phyloP scores from a whole-genome alignment of 2,888 invertebrate genomes.

The Dysmachus trigonus region DNA sequence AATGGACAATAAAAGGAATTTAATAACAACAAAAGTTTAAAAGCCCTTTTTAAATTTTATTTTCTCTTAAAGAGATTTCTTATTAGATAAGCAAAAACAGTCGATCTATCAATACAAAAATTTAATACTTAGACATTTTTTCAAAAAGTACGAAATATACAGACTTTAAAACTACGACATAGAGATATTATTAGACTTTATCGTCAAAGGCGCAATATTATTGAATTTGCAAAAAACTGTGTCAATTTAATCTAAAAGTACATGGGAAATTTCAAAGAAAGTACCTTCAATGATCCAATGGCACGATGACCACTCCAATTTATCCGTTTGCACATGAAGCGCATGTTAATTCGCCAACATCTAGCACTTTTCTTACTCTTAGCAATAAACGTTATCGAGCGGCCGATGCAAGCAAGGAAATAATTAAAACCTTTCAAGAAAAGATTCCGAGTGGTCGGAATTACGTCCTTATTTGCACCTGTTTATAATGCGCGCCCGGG shows the following conservation, averaged over 20 bases:
- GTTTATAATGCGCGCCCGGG: background rate
- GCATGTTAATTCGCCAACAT: background rate
- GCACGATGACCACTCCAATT: background rate
- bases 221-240: too few species aligned
- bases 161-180: too few species aligned
- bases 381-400: background rate
- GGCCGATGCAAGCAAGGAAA: background rate
- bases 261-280: background rate
- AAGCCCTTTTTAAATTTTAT: too few species aligned
- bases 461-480: background rate
- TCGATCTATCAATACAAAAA: too few species aligned
- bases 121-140: too few species aligned
- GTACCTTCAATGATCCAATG: background rate
- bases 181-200: too few species aligned
- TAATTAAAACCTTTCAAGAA: slow-evolving; percentile 24
- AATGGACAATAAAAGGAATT: too few species aligned
- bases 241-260: background rate
- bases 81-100: too few species aligned
- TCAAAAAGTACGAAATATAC: too few species aligned
- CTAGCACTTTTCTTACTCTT: background rate
- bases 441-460: background rate
- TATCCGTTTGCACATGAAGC: background rate
- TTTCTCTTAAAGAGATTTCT: too few species aligned
- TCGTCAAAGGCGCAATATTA: too few species aligned
- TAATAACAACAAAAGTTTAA: too few species aligned